Evolutionary conservation across 2,113 vertebrate species (phyloP).

Genomic region (Petrocephalus zakoni): DNA sequence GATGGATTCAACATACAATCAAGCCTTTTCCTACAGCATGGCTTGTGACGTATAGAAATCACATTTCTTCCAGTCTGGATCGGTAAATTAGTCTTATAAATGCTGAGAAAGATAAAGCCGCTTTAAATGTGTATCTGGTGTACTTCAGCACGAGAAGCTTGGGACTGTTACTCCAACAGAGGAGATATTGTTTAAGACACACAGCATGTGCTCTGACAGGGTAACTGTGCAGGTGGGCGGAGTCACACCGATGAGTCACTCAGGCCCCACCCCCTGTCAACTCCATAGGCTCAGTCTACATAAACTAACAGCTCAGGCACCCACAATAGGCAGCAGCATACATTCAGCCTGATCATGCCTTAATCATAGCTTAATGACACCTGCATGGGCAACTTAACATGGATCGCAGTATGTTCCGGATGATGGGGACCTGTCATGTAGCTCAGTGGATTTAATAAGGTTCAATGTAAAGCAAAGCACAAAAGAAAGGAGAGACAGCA

Average conservation of each 20-base stretch:
- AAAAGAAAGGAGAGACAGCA: constrained; percentile 10
- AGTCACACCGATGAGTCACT: not conserved
- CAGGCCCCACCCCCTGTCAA: not conserved
- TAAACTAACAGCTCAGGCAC: not conserved
- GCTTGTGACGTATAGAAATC: not conserved
- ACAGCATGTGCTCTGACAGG: not conserved
- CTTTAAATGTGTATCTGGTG: not conserved
- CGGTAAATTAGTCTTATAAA: not conserved
- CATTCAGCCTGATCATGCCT: not conserved
- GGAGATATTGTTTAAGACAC: not conserved
- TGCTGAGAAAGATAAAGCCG: not conserved
- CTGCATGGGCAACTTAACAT: constrained; percentile 9
- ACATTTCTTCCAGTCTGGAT: not conserved
- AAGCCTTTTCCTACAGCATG: not conserved
- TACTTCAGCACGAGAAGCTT: not conserved
- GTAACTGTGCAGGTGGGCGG: not conserved
- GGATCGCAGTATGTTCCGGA: constrained; percentile 9
- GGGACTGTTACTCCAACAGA: not conserved
- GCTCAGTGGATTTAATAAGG: constrained; percentile 8
- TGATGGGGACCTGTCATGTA: not conserved
- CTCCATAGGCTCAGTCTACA: not conserved
- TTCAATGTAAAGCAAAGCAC: constrained; percentile 12
- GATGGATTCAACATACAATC: not conserved
- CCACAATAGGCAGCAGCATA: not conserved
- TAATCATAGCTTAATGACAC: constrained; percentile 19